These are phyloP conservation scores for Drosophila cardini DNA, from an alignment of 1,140 invertebrate species.

Conservation along the genomic window DNA sequence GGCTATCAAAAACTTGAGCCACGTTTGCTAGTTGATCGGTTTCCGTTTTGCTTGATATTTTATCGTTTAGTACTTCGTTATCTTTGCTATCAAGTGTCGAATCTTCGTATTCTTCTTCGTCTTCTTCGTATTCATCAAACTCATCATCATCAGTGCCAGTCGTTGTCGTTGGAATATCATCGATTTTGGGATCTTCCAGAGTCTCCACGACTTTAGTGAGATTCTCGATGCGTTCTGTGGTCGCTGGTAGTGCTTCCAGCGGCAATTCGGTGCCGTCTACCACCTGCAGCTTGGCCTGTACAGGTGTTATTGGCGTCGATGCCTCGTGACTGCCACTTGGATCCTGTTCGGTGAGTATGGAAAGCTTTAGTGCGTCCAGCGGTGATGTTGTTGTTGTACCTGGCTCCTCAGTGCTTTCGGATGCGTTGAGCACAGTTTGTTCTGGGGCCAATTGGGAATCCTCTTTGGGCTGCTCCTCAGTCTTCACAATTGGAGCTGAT, in stretches of 20 bases:
- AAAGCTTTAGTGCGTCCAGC: conserved; percentile 48
- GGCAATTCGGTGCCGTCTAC: conserved; percentile 75
- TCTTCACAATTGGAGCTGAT: neutral
- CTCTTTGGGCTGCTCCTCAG: neutral
- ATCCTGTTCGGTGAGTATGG: conserved; percentile 63
- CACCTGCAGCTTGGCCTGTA: conserved; percentile 51
- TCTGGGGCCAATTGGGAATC: neutral
- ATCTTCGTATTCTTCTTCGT: conserved; percentile 41
- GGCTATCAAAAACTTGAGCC: neutral
- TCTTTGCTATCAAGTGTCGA: conserved; percentile 42
- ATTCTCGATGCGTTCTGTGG: conserved; percentile 26
- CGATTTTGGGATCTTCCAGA: conserved; percentile 8
- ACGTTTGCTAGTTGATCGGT: neutral
- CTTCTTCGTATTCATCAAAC: conserved; percentile 31
- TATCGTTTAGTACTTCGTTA: conserved; percentile 45
- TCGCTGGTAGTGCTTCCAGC: conserved; percentile 42
- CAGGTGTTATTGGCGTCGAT: conserved; percentile 50
- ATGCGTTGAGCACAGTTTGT: conserved; percentile 59
- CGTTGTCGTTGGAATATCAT: conserved; percentile 9
- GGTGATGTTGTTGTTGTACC: conserved; percentile 65
- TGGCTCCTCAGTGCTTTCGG: conserved; percentile 51
- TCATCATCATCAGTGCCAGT: conserved; percentile 17
- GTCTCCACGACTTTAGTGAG: conserved; percentile 2
- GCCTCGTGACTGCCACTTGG: conserved; percentile 3
- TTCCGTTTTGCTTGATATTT: conserved; percentile 18